Conservation (phyloP, 92 coral and sea anemone genomes). For the Micromussa lordhowensis region DNA sequence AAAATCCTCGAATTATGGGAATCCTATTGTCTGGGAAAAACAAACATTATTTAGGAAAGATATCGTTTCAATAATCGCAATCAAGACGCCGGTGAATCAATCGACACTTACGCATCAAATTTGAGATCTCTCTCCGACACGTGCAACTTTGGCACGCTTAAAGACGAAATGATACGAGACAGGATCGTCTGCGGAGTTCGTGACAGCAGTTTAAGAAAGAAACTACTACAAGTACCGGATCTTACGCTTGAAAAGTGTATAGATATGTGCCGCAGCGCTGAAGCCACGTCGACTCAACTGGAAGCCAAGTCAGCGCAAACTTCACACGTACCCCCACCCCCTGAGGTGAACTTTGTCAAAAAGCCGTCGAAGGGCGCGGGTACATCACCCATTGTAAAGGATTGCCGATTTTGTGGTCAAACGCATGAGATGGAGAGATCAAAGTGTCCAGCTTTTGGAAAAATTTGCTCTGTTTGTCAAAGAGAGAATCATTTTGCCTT, state of each 20-base stretch:
- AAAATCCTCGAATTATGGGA: too few species aligned
- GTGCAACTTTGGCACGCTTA: too few species aligned
- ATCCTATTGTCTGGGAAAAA: too few species aligned
- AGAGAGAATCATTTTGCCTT: constrained; percentile 43
- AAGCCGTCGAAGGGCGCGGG: constrained; percentile 34
- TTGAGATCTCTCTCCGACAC: constrained; percentile 47
- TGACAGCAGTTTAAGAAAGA: constrained; percentile 42
- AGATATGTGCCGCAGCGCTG: too few species aligned
- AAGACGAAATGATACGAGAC: constrained; percentile 62
- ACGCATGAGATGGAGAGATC: constrained; percentile 42
- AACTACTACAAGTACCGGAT: background rate
- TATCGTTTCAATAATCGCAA: too few species aligned
- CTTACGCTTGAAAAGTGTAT: background rate
- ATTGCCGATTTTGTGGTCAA: constrained; percentile 49
- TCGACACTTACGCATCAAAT: constrained; percentile 9
- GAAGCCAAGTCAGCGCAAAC: background rate
- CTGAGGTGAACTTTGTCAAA: constrained; percentile 12
- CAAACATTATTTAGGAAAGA: too few species aligned
- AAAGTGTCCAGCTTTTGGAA: constrained; percentile 70
- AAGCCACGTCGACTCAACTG: too few species aligned
- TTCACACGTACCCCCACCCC: too few species aligned
- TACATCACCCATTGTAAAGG: constrained; percentile 14
- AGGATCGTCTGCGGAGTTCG: constrained; percentile 50
- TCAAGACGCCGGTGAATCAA: too few species aligned
- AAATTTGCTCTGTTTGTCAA: constrained; percentile 42